Base-by-base conservation (phyloP, 2,888 invertebrate genomes). In the Branchipolynoe longqiensis region DNA sequence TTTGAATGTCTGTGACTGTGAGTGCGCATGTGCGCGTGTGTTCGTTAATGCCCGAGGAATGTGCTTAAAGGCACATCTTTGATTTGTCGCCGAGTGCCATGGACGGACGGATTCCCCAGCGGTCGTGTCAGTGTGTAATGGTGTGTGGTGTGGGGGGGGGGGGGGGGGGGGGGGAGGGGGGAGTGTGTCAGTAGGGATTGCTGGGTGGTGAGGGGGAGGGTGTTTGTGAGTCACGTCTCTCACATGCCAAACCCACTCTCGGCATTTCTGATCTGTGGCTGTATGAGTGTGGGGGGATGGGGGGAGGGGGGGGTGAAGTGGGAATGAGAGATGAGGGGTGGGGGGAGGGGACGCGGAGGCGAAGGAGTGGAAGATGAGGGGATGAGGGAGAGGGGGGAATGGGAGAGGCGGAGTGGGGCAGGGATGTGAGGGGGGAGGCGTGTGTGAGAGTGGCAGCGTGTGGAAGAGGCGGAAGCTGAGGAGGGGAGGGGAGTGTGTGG, bases 31-130 rank as follows among this genome's bases (percentile, higher is more conserved):
- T 38, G 18, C 38, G 33, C 36, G 33, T 69, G 12, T 36, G 28
- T 18, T 62, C n/a, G 12, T 14, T 6, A 1, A 31, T 25, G 28
- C 12, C 22, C 14, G 62, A 31, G 62, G 31, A 69, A n/a, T 14
- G 69, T 22, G 38, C 38, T 33, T 64, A 36, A n/a, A 36, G 69
- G 36, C 69, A 18, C 69, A 33, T 69, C 69, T 33, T 69, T 69
- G 69, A 69, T 69, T 2, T 38, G 2, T 38, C 18, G 31, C 36
- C 1, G 33, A 18, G 38, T 36, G 69, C 69, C 69, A 14, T 33
- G n/a, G 69, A 38, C 69, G 69, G 36, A 38, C 69, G 69, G 36
- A 69, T 69, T 69, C 69, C 69, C 38, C 36, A 36, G 38, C 38
- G 4, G 22, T 22, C 18, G 36, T 69, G 18, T 69, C 69, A 36